Evolutionary conservation across 2,888 invertebrate genomes (phyloP).

Genomic region (Plebejus melissa): DNA sequence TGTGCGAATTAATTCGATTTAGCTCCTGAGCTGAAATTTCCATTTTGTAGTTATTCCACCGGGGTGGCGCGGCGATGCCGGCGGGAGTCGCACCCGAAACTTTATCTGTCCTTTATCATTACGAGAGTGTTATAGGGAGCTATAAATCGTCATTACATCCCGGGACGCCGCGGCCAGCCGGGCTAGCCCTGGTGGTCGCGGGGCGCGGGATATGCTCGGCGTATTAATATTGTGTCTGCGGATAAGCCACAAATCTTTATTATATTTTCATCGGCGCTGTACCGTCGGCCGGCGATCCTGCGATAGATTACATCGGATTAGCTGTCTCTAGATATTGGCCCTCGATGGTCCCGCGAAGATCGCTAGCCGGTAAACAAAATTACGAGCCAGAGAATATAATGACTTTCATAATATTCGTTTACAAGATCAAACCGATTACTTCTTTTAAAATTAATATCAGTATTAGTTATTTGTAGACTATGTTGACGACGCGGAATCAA

Average conservation of each 20-base stretch:
- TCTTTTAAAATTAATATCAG: background rate
- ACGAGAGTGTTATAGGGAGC: slow-evolving; percentile 2
- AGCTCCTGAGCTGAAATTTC: background rate
- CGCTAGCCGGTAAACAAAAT: background rate
- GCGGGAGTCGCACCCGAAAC: background rate
- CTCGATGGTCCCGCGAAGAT: background rate
- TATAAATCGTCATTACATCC: slow-evolving; percentile 23
- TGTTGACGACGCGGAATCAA: background rate
- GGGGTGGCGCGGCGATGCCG: background rate
- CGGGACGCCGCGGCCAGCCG: background rate
- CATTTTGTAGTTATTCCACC: background rate
- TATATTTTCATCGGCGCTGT: slow-evolving; percentile 23
- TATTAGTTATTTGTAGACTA: too few species aligned
- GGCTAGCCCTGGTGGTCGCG: background rate
- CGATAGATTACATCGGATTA: background rate
- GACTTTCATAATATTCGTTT: background rate
- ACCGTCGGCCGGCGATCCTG: background rate
- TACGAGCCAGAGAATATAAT: background rate
- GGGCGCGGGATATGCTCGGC: background rate
- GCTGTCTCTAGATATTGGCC: background rate
- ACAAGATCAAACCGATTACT: background rate
- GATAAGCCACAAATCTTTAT: slow-evolving; percentile 12
- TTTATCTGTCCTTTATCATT: slow-evolving; percentile 21
- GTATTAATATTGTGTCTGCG: slow-evolving; percentile 9
- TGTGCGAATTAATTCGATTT: background rate